These are phyloP conservation scores for Pristiophorus japonicus DNA, from an alignment of 2,113 vertebrate species.

Conservation along the genomic window DNA sequence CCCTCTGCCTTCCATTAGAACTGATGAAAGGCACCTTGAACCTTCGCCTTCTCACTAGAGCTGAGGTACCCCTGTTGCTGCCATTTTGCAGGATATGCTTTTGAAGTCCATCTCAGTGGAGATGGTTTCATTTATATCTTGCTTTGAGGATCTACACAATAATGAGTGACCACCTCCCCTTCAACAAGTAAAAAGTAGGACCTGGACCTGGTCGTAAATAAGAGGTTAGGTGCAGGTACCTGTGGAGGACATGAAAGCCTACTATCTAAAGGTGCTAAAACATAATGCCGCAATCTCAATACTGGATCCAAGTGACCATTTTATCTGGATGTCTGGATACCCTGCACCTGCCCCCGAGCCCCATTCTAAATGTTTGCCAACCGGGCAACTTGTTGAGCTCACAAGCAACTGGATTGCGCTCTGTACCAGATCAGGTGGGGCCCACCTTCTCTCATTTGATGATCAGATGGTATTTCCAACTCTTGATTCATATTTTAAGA, in stretches of 20 bases:
- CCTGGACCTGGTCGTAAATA: background rate
- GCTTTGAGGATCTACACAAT: background rate
- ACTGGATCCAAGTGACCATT: background rate
- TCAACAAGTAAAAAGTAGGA: background rate
- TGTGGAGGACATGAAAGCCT: background rate
- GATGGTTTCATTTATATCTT: background rate
- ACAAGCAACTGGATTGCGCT: background rate
- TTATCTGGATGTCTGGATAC: background rate
- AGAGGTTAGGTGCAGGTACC: no score
- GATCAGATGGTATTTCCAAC: background rate
- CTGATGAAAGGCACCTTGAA: background rate
- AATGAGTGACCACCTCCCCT: background rate
- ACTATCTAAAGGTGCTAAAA: constrained; percentile 3
- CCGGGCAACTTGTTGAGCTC: background rate
- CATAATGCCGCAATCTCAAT: background rate
- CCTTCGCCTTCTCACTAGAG: background rate
- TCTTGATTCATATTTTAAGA: background rate
- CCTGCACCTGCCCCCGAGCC: background rate
- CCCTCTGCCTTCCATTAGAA: background rate
- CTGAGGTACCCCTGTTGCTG: background rate
- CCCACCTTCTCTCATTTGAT: background rate
- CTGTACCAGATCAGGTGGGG: background rate
- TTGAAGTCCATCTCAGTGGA: background rate
- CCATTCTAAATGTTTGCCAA: background rate
- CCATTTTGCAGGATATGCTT: background rate